Evolutionary conservation across 1,140 invertebrate species (phyloP), one percentile per base, ranked within the genome.

Genomic region (Trinorchestia longiramus): DNA sequence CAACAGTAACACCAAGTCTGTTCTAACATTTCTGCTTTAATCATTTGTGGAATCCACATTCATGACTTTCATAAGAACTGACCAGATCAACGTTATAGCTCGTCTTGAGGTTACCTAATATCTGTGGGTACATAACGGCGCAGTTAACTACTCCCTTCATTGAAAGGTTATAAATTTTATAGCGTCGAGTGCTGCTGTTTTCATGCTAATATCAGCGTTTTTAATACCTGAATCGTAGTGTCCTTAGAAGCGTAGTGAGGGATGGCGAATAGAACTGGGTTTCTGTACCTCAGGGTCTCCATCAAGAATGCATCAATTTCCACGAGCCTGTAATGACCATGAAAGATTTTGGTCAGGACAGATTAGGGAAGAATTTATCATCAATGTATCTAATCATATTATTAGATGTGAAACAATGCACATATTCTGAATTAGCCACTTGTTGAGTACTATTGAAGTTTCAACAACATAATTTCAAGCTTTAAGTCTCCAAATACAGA

Each of bases 231-330:
- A 42, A 91, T 28, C 4, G 88, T 91, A 8, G 88, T 91, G 41
- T 91, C 88, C 43, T 42, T 91, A 3, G 41, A 43, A 91, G 88
- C 88, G 43, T 91, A 91, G 88, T 91, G 88, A 4, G 88, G 88
- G 88, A 91, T 91, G 88, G 88, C 43, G 36, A 91, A 42, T 3
- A 44, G 88, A 6, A 91, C 41, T 15, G 88, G 88, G 43, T 43
- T 91, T 43, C 88, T 91, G 88, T 91, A 91, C 88, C 88, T 91
- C 88, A 91, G 41, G 15, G 88, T 91, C 88, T 91, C 88, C 41
- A 44, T 91, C 28, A 91, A 44, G 88, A 91, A 91, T 41, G 88
- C 88, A 41, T 91, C 88, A 23, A 91, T 28, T 42, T 91, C 88
- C 41, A 91, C 88, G 6, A 91, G 88, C 43, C 88, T 91, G 88